Percentiles rank a stretch among this genome's conserved stretches.
Evolutionary conservation across 2,113 vertebrate species (phyloP).

Genomic region (Natator depressus): DNA sequence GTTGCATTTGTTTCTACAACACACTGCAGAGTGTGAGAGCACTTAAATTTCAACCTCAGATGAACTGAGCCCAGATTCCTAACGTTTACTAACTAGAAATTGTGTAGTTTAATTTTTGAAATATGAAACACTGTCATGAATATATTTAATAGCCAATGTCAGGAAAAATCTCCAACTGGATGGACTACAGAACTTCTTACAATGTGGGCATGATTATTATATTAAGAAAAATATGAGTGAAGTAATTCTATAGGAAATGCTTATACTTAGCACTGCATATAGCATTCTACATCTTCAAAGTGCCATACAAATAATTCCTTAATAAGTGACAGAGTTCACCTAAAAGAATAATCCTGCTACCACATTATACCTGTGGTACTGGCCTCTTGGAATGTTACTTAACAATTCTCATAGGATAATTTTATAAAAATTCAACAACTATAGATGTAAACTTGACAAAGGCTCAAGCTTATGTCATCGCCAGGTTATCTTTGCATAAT

Average conservation of each 20-base stretch:
- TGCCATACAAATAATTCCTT: not conserved
- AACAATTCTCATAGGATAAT: not conserved
- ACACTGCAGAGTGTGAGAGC: not conserved
- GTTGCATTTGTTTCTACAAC: not conserved
- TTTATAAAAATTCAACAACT: not conserved
- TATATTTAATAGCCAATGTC: not conserved
- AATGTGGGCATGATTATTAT: not conserved
- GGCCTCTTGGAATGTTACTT: not conserved
- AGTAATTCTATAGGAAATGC: not conserved
- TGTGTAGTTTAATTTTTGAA: not conserved
- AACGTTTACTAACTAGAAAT: not conserved
- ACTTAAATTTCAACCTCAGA: not conserved
- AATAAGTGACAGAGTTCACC: not conserved
- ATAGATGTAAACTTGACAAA: fast-evolving
- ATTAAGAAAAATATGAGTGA: not conserved
- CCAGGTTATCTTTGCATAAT: not conserved
- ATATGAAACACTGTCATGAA: not conserved
- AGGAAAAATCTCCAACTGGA: not conserved
- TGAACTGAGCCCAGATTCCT: not conserved
- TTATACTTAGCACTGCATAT: not conserved
- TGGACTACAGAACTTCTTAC: not conserved
- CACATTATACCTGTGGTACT: not conserved
- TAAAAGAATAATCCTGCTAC: not conserved
- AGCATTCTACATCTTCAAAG: not conserved
- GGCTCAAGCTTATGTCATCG: not conserved